Conservation (phyloP, 2,113 vertebrate species). For the Trachemys scripta region DNA sequence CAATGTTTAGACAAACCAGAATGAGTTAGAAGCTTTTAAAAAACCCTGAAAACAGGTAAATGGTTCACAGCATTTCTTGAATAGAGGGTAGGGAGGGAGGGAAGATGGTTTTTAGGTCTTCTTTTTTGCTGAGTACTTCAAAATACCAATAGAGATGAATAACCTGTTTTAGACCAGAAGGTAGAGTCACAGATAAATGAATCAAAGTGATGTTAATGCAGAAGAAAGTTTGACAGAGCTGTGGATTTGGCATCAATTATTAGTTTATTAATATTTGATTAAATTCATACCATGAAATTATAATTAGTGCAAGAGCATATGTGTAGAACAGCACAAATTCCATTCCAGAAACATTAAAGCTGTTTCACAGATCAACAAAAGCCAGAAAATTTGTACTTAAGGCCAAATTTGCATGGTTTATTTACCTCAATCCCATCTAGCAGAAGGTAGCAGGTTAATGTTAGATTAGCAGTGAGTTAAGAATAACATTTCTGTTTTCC, state of each 20-base stretch:
- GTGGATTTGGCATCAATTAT: slow-evolving; percentile 9
- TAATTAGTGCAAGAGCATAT: neutral
- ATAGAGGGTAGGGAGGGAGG: neutral
- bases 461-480: neutral
- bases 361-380: neutral
- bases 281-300: slow-evolving; percentile 19
- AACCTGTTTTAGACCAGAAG: neutral
- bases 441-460: neutral
- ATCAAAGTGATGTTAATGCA: neutral
- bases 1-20: neutral
- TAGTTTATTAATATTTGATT: slow-evolving; percentile 56
- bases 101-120: neutral
- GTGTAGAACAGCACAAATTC: neutral
- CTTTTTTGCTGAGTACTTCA: slow-evolving; percentile 33
- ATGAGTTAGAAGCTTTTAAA: neutral
- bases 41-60: neutral
- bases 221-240: slow-evolving; percentile 4
- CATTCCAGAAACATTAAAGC: neutral
- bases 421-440: neutral
- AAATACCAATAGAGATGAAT: slow-evolving; percentile 12
- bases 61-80: neutral
- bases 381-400: neutral
- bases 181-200: slow-evolving; percentile 29
- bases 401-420: neutral
- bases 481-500: neutral